Conservation (phyloP, 1,140 invertebrate species). For the Drosophila ambigua region DNA sequence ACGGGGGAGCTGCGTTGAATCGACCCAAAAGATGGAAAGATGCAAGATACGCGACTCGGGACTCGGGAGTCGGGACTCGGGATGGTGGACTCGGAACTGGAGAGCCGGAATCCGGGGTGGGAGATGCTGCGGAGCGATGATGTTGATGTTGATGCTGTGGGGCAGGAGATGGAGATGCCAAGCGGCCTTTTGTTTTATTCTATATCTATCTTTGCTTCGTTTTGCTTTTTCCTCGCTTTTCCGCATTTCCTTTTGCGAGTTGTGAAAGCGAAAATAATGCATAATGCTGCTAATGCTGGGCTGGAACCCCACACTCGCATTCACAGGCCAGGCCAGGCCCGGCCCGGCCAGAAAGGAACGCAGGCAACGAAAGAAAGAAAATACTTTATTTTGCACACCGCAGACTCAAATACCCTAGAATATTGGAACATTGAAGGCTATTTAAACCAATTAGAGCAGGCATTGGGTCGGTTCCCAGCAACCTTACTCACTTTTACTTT, state of each 20-base stretch:
- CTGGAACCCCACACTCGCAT: not conserved
- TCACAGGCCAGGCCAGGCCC: slow-evolving; percentile 7
- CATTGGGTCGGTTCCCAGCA: too few species aligned
- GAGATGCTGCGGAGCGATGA: slow-evolving; percentile 6
- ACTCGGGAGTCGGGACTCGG: too few species aligned
- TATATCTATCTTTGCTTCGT: slow-evolving; percentile 13
- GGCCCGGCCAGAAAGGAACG: not conserved
- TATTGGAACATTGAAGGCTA: too few species aligned
- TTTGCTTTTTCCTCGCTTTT: slow-evolving; percentile 11
- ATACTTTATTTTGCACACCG: not conserved
- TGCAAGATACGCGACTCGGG: slow-evolving; percentile 16
- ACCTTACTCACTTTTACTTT: too few species aligned
- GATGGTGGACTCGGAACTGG: too few species aligned
- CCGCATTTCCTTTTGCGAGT: slow-evolving; percentile 12
- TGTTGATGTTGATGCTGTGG: not conserved
- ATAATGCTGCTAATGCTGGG: slow-evolving; percentile 42
- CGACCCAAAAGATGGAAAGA: slow-evolving; percentile 23
- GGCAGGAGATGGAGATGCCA: not conserved
- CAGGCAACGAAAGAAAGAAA: not conserved
- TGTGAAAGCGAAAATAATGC: slow-evolving; percentile 59
- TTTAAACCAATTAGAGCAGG: too few species aligned
- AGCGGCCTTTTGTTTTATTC: slow-evolving; percentile 31
- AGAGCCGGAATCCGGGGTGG: too few species aligned
- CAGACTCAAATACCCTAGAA: too few species aligned
- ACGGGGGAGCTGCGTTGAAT: not conserved